phyloP scores from a whole-genome alignment of 1,140 invertebrate genomes.

The Calosoma granatense region DNA sequence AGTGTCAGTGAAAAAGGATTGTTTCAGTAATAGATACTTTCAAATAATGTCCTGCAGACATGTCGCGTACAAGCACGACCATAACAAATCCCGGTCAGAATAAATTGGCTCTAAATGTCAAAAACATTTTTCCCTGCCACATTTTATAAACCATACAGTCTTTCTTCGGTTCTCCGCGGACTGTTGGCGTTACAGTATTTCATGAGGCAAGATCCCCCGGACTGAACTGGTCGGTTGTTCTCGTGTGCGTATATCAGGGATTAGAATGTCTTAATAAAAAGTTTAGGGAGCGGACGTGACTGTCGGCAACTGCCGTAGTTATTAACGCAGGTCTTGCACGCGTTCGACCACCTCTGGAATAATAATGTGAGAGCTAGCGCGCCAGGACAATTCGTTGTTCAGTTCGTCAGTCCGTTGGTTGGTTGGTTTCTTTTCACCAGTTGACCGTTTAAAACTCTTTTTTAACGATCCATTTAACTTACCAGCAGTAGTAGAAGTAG shows the following conservation, averaged over 20 bases:
- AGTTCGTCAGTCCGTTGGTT: not conserved
- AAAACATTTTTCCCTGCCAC: constrained; percentile 2
- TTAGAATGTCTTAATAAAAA: constrained; percentile 9
- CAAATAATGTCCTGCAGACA: not conserved
- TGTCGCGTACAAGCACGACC: not conserved
- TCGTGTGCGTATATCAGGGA: not conserved
- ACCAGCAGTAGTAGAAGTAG: too few relatives aligned
- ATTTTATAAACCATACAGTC: constrained; percentile 4
- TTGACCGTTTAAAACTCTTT: constrained; percentile 5
- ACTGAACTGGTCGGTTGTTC: not conserved
- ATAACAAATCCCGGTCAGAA: not conserved
- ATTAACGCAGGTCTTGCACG: constrained; percentile 1
- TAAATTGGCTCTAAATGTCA: constrained; percentile 9
- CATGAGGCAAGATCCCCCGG: not conserved
- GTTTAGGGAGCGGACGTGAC: constrained; percentile 1
- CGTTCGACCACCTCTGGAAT: not conserved
- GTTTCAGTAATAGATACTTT: too few relatives aligned
- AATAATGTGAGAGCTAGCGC: not conserved
- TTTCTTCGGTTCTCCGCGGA: not conserved
- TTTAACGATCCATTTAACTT: constrained; percentile 6
- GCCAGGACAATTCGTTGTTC: not conserved
- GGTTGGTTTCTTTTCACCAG: not conserved
- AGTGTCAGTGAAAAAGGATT: too few relatives aligned
- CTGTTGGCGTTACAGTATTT: not conserved
- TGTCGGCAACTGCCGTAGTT: not conserved